A percentile compares a stretch with the other conserved stretches of the same genome.
Evolutionary conservation across 2,113 vertebrate genomes (phyloP).

Genomic region (Epinephelus moara): DNA sequence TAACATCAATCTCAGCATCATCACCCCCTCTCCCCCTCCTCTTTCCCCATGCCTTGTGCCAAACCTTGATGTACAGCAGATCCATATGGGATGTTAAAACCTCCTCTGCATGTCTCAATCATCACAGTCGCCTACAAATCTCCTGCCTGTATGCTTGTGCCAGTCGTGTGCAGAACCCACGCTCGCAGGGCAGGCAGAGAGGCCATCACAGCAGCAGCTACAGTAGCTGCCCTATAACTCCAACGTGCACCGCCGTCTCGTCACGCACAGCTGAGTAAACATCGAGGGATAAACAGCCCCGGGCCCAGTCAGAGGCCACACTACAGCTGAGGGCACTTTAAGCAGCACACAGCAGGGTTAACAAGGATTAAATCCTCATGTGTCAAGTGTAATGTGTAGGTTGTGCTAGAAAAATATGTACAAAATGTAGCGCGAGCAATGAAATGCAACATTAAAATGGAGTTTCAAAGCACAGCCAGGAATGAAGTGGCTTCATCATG

Average conservation of each 20-base stretch:
- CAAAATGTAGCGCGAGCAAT: neutral
- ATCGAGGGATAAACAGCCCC: slow-evolving; percentile 62
- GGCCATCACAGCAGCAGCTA: slow-evolving; percentile 29
- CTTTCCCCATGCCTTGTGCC: neutral
- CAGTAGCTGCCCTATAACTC: slow-evolving; percentile 16
- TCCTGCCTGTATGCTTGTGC: slow-evolving; percentile 36
- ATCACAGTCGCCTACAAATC: slow-evolving; percentile 59
- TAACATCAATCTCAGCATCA: slow-evolving; percentile 26
- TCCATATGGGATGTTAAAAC: slow-evolving; percentile 50
- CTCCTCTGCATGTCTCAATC: slow-evolving; percentile 46
- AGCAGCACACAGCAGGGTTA: slow-evolving; percentile 58
- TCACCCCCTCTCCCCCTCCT: neutral
- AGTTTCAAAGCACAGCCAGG: neutral
- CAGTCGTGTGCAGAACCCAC: slow-evolving; percentile 57
- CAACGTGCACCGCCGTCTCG: slow-evolving; percentile 22
- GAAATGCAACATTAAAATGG: neutral
- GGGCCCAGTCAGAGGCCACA: slow-evolving; percentile 27
- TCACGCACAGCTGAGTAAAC: slow-evolving; percentile 68
- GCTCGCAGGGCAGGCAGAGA: slow-evolving; percentile 36
- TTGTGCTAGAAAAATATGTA: neutral
- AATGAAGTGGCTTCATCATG: neutral
- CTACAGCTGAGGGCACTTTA: slow-evolving; percentile 36
- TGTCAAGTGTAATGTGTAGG: slow-evolving; percentile 19
- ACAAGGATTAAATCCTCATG: slow-evolving; percentile 48
- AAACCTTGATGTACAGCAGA: slow-evolving; percentile 24